phyloP scores from a whole-genome alignment of 1,140 invertebrate species.

The Berghia stephanieae region DNA sequence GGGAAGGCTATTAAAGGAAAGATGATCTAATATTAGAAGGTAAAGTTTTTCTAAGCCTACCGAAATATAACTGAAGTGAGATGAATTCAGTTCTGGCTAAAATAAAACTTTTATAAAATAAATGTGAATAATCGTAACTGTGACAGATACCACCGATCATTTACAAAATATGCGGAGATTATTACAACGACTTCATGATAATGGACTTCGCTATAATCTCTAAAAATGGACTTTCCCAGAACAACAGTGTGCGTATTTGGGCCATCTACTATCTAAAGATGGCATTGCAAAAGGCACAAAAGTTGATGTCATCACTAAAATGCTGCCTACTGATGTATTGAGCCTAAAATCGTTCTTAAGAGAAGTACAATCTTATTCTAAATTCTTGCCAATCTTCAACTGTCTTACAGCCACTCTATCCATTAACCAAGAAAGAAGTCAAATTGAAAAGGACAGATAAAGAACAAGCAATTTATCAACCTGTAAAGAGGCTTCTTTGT shows the following conservation, averaged over 20 bases:
- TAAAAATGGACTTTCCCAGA: neutral
- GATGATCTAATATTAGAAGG: too few species aligned
- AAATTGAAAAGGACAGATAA: neutral
- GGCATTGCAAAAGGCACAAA: too few species aligned
- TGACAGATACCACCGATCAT: too few species aligned
- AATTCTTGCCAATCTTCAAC: constrained; percentile 34
- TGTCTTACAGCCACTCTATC: neutral
- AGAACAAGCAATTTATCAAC: too few species aligned
- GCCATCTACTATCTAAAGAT: neutral
- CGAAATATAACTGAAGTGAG: too few species aligned
- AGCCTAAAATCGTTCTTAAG: constrained; percentile 27
- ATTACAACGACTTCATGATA: neutral
- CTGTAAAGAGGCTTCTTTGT: too few species aligned
- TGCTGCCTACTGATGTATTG: constrained; percentile 11
- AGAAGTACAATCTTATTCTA: constrained; percentile 25
- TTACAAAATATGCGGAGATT: too few species aligned
- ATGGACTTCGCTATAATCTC: neutral
- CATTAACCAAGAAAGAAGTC: neutral
- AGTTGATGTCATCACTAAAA: neutral
- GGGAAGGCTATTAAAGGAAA: too few species aligned
- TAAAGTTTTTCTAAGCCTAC: too few species aligned
- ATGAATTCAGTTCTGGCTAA: too few species aligned
- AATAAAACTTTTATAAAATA: too few species aligned
- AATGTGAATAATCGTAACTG: too few species aligned
- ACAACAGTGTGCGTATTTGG: neutral